These are phyloP conservation scores for Scaptomyza flava DNA, from an alignment of 2,888 invertebrate genomes.

Conservation along the genomic window DNA sequence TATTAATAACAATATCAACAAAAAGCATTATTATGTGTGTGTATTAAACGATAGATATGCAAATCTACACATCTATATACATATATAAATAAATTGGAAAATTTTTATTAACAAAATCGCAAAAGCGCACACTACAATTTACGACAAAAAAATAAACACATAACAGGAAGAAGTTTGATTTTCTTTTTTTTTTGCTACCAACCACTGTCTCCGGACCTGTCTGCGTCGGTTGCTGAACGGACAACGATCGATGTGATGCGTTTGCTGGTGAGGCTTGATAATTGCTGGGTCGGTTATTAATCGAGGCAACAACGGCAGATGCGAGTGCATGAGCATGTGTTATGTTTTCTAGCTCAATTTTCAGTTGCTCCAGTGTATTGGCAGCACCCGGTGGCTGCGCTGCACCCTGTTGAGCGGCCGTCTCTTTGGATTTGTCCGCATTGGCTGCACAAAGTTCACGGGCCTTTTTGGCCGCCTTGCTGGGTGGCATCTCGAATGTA, in stretches of 20 bases:
- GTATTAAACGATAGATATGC: slow-evolving; percentile 15
- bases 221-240: slow-evolving; percentile 57
- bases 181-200: slow-evolving; percentile 27
- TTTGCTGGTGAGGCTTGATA: slow-evolving; percentile 67
- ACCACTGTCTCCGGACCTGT: slow-evolving; percentile 55
- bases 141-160: slow-evolving; percentile 30
- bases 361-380: slow-evolving; percentile 86
- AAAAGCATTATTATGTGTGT: slow-evolving; percentile 26
- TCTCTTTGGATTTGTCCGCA: slow-evolving; percentile 61
- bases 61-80: slow-evolving; percentile 33
- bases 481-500: slow-evolving; percentile 71
- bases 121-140: slow-evolving; percentile 38
- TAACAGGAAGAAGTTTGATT: slow-evolving; percentile 29
- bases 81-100: slow-evolving; percentile 18
- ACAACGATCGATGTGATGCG: slow-evolving; percentile 58
- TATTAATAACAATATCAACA: slow-evolving; percentile 47
- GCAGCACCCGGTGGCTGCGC: slow-evolving; percentile 76
- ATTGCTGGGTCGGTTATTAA: slow-evolving; percentile 54
- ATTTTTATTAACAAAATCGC: slow-evolving; percentile 21
- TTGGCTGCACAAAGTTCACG: slow-evolving; percentile 15
- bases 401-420: slow-evolving; percentile 31
- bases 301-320: slow-evolving; percentile 76
- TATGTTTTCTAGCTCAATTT: slow-evolving; percentile 86
- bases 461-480: slow-evolving; percentile 40
- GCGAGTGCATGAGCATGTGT: slow-evolving; percentile 85